These are phyloP conservation scores for Apamea sordens DNA, from an alignment of 2,888 invertebrate species.

Conservation along the genomic window DNA sequence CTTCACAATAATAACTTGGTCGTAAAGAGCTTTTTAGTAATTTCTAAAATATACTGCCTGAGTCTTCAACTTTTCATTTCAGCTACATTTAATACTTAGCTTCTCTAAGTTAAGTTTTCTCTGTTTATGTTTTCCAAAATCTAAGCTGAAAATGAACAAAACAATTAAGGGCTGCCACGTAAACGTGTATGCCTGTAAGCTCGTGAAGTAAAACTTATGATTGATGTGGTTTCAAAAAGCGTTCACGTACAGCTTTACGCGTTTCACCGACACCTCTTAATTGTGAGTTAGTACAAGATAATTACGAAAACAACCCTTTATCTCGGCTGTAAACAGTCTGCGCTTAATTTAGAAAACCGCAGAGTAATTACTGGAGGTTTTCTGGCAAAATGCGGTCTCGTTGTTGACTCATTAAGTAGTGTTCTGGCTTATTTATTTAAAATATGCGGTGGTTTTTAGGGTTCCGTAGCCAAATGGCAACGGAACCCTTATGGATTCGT, in stretches of 20 bases:
- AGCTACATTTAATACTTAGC: not conserved
- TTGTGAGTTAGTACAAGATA: constrained; percentile 42
- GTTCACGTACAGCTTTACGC: constrained; percentile 7
- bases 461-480: too few relatives aligned
- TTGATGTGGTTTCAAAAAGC: constrained; percentile 41
- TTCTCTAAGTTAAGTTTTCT: not conserved
- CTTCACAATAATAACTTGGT: not conserved
- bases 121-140: not conserved
- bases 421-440: constrained; percentile 9
- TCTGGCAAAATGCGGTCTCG: constrained; percentile 20
- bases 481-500: too few relatives aligned
- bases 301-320: constrained; percentile 41
- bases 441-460: not conserved
- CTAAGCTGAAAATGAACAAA: not conserved
- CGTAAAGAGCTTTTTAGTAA: not conserved
- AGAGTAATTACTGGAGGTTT: constrained; percentile 51
- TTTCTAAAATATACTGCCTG: not conserved
- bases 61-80: not conserved
- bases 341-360: constrained; percentile 45
- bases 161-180: not conserved
- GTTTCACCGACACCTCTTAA: constrained; percentile 32
- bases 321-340: constrained; percentile 13
- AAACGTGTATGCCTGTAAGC: not conserved
- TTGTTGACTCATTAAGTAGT: constrained; percentile 18
- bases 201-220: constrained; percentile 14